These are phyloP conservation scores for Heteromyza rotundicornis DNA, from an alignment of 2,888 invertebrate genomes.

Conservation along the genomic window DNA sequence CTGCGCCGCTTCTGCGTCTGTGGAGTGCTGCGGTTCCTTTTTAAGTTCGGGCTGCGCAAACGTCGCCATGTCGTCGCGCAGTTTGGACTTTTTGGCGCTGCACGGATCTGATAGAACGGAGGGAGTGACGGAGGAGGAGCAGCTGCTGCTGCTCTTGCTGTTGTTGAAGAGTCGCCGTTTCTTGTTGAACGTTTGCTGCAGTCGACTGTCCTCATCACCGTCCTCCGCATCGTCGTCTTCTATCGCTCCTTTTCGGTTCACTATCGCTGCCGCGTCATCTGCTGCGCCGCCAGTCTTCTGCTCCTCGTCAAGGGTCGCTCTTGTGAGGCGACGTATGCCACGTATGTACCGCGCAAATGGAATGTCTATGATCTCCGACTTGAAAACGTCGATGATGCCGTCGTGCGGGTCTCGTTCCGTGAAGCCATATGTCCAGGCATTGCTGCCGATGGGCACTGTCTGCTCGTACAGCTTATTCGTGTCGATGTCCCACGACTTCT, in stretches of 20 bases:
- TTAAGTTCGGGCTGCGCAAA: constrained; percentile 47
- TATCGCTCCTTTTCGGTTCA: no score
- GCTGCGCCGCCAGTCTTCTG: constrained; percentile 27
- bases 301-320: constrained; percentile 14
- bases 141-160: constrained; percentile 19
- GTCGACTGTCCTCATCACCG: constrained; percentile 17
- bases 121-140: constrained; percentile 20
- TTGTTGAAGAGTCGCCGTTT: constrained; percentile 53
- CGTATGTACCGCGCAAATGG: constrained; percentile 74
- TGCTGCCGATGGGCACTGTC: constrained; percentile 68
- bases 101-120: constrained; percentile 26
- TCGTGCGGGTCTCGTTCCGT: constrained; percentile 64
- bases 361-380: constrained; percentile 79
- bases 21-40: constrained; percentile 37
- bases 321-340: constrained; percentile 27
- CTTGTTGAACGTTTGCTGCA: constrained; percentile 53
- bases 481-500: constrained; percentile 78
- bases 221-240: not conserved
- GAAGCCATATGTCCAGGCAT: constrained; percentile 77
- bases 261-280: constrained; percentile 14
- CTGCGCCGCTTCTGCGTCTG: constrained; percentile 3
- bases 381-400: constrained; percentile 86
- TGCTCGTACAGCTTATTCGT: constrained; percentile 66
- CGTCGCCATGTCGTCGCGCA: constrained; percentile 28
- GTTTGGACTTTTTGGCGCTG: constrained; percentile 51